Conservation (phyloP, 2,113 vertebrate genomes). For the Coregonus clupeaformis region DNA sequence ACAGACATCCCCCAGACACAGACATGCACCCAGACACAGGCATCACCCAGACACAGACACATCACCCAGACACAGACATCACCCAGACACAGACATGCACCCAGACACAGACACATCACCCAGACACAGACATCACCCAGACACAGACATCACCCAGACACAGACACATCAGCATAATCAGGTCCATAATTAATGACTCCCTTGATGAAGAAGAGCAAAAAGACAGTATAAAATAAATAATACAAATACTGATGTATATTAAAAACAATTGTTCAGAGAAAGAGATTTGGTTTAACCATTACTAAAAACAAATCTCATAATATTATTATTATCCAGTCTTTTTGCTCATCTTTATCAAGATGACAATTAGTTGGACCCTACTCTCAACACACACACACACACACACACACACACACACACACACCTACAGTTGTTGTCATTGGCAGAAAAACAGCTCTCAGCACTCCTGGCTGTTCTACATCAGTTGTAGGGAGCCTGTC, state of each 20-base stretch:
- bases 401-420: slow-evolving; percentile 18
- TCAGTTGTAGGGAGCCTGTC: slow-evolving; percentile 46
- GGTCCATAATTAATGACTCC: no score
- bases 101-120: no score
- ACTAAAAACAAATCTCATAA: no score
- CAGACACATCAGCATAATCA: neutral
- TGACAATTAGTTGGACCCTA: no score
- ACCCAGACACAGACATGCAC: slow-evolving; percentile 7
- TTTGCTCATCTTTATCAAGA: no score
- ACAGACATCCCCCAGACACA: neutral
- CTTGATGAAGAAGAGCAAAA: no score
- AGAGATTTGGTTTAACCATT: no score
- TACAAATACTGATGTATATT: no score
- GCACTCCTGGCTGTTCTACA: slow-evolving; percentile 50
- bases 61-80: neutral
- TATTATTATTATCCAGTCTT: no score
- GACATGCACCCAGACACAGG: slow-evolving; percentile 9
- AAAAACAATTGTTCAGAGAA: no score
- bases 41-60: neutral
- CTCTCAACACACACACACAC: neutral
- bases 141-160: neutral
- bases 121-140: neutral
- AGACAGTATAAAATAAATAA: no score
- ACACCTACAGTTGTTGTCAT: neutral
- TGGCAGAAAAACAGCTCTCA: slow-evolving; percentile 38